Base-by-base conservation (phyloP, 2,888 invertebrate species). In the Anoplius nigerrimus region DNA sequence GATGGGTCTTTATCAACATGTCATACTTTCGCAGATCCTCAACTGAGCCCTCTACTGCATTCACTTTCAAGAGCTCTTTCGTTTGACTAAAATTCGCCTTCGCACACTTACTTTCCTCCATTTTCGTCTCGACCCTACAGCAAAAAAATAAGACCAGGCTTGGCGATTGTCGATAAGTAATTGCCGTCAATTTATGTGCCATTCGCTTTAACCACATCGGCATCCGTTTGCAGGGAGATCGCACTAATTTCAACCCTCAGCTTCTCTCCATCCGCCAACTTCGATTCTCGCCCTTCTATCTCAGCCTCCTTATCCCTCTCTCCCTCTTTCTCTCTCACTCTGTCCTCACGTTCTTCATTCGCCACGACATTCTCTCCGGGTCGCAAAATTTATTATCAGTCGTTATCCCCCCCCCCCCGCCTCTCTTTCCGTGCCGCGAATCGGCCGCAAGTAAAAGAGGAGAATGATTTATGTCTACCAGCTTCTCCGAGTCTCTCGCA, bases 301-400 rank as follows among this genome's bases (percentile, higher is more conserved):
- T 22, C 45, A n/a, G 45, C 55, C 55, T 55, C n/a, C n/a, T 6
- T 34, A 5, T 43, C 24, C 20, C 6, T 57, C 45, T 57, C 5
- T 57, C 22, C 53, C 34, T 63, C 16, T 11, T 13, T 45, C 18
- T 57, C 45, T 57, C 5, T 57, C 22, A 53, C 34, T 63, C 16
- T 11, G 6, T 45, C 18, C 20, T 0, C 15, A 0, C 20, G 27
- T 45, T 22, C 20, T 45, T 45, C n/a, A 18, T 54, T 1, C 16
- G 0, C 2, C 6, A 8, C 15, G 21, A 18, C 18, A 4, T 16
- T 16, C 27, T 4, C 15, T 34, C 34, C 11, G 6, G 43, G 18
- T 13, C 58, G 46, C 2, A 27, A 63, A 79, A 78, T 78, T 78
- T 78, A 78, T 76, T 76, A 70, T 69, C 74, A 58, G 59, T 34